Evolutionary conservation across 2,797 vertebrate genomes (phyloP).

Genomic region (Loris lydekkerianus): DNA sequence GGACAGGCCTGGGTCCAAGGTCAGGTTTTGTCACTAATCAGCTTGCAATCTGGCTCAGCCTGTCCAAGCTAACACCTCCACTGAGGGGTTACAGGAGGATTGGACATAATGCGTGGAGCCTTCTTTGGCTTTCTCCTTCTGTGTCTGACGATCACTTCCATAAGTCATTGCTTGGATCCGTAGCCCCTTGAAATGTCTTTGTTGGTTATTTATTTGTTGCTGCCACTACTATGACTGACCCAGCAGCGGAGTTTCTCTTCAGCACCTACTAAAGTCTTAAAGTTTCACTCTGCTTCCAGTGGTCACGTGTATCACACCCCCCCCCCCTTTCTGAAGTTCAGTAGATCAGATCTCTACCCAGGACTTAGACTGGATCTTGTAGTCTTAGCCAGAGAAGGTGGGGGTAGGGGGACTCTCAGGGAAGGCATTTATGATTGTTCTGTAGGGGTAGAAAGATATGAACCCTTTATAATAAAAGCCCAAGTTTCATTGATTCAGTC

Average conservation of each 20-base stretch:
- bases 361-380: background rate
- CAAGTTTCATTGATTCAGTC: background rate
- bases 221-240: too few relatives aligned
- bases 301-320: background rate
- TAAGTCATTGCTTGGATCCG: background rate
- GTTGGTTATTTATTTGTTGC: background rate
- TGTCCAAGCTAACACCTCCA: background rate
- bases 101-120: too few relatives aligned
- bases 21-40: background rate
- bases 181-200: fast-evolving
- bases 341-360: background rate
- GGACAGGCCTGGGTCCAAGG: background rate
- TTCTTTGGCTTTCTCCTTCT: background rate
- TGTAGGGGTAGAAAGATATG: background rate
- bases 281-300: background rate
- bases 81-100: too few relatives aligned
- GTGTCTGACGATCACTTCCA: fast-evolving
- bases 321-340: background rate
- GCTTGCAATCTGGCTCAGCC: background rate
- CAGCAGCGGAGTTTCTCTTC: background rate
- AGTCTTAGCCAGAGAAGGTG: background rate
- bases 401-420: background rate
- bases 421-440: background rate
- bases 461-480: background rate
- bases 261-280: background rate